Conservation (phyloP, 2,888 invertebrate genomes). For the Leptarthrus brevirostris region DNA sequence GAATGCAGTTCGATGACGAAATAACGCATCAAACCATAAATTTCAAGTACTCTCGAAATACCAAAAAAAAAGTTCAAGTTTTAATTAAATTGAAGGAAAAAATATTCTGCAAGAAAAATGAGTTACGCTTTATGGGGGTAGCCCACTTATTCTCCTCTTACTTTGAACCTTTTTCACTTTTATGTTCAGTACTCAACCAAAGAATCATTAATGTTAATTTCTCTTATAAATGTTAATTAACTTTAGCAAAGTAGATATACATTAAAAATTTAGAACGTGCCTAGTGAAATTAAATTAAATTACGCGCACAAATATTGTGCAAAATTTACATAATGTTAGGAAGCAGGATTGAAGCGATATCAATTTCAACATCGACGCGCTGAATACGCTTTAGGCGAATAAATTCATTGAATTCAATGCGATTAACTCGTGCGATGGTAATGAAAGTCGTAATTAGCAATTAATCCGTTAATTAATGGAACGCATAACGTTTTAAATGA, state of each 20-base stretch:
- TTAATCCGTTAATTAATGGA: slow-evolving; percentile 32
- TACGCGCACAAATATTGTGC: slow-evolving; percentile 47
- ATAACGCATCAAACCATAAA: too few species aligned
- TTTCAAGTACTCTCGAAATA: too few species aligned
- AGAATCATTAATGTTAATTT: neutral
- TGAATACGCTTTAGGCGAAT: neutral
- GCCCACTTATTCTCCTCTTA: too few species aligned
- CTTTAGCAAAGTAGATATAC: slow-evolving; percentile 24
- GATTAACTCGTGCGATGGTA: slow-evolving; percentile 15
- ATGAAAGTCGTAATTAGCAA: slow-evolving; percentile 4
- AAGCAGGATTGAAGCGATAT: neutral
- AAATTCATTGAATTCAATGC: neutral
- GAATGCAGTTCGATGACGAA: too few species aligned
- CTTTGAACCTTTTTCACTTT: too few species aligned
- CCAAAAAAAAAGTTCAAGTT: too few species aligned
- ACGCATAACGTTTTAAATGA: slow-evolving; percentile 33
- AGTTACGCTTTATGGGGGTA: too few species aligned
- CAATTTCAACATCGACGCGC: neutral
- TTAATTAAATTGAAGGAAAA: too few species aligned
- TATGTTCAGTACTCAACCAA: too few species aligned
- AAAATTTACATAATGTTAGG: slow-evolving; percentile 7
- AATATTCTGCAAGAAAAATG: too few species aligned
- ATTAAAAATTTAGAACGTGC: slow-evolving; percentile 52
- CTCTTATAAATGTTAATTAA: neutral
- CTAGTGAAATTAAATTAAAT: slow-evolving; percentile 47